Evolutionary conservation across 2,888 invertebrate species (phyloP).

Genomic region (Himalopsyche tibetana): DNA sequence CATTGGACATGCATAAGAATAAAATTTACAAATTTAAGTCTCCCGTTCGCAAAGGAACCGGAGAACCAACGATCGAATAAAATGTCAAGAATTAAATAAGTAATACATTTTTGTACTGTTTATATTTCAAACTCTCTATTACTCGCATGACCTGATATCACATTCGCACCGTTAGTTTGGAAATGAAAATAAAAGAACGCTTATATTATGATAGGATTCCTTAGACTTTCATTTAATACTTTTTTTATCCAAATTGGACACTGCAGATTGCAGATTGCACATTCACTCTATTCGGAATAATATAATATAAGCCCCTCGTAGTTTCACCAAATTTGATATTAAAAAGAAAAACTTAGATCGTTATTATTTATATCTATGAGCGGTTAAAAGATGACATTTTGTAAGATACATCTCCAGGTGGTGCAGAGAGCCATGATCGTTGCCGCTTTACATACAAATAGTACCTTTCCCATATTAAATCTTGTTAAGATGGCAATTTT

Average conservation of each 20-base stretch:
- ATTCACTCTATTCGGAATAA: no score
- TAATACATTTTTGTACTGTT: slow-evolving; percentile 66
- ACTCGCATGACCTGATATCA: slow-evolving; percentile 61
- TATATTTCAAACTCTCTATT: slow-evolving; percentile 62
- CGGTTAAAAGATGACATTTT: slow-evolving; percentile 56
- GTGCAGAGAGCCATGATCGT: slow-evolving; percentile 34
- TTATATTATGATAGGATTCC: background rate
- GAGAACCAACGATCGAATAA: slow-evolving; percentile 55
- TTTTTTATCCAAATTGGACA: background rate
- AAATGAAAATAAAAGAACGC: slow-evolving; percentile 9
- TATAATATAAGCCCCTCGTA: background rate
- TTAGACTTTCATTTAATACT: background rate
- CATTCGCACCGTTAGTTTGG: slow-evolving; percentile 49
- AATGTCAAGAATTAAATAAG: slow-evolving; percentile 64
- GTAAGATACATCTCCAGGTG: slow-evolving; percentile 33
- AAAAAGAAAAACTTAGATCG: slow-evolving; percentile 56
- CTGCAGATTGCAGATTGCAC: slow-evolving; percentile 2
- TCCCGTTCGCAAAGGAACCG: slow-evolving; percentile 1
- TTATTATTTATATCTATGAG: slow-evolving; percentile 55
- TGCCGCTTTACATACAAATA: slow-evolving; percentile 49
- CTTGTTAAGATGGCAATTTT: slow-evolving; percentile 44
- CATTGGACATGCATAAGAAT: slow-evolving; percentile 49
- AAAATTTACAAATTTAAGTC: slow-evolving; percentile 51
- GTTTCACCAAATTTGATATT: background rate
- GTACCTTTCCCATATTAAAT: background rate